Evolutionary conservation across 2,888 invertebrate genomes (phyloP).

Genomic region (Amphimallon solstitiale): DNA sequence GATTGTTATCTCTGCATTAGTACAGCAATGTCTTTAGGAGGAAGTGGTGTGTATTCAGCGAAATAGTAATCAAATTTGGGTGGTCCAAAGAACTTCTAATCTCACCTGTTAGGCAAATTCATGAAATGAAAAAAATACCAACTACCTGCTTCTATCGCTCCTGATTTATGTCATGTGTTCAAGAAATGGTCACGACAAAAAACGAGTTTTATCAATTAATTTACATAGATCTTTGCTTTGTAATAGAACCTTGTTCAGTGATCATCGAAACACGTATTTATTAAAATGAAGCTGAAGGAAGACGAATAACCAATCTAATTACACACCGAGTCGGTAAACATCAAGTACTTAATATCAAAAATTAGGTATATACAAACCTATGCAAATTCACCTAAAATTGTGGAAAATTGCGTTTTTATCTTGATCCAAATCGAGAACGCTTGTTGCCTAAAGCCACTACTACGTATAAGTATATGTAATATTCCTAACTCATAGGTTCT

Average conservation of each 20-base stretch:
- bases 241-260: not conserved
- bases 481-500: too few relatives aligned
- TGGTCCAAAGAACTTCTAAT: not conserved
- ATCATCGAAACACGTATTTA: not conserved
- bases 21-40: too few relatives aligned
- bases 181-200: too few relatives aligned
- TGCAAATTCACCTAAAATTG: constrained; percentile 38
- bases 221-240: not conserved
- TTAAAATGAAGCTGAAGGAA: not conserved
- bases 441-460: not conserved
- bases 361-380: constrained; percentile 4
- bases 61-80: too few relatives aligned
- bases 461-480: too few relatives aligned
- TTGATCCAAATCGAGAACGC: constrained; percentile 21
- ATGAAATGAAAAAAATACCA: too few relatives aligned
- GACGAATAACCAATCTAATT: not conserved
- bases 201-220: not conserved
- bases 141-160: too few relatives aligned
- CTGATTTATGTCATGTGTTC: too few relatives aligned
- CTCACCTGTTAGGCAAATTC: constrained; percentile 18
- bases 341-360: not conserved
- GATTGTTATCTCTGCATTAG: too few relatives aligned
- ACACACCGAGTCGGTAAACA: not conserved
- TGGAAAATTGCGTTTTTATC: constrained; percentile 39
- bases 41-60: too few relatives aligned